Conservation (phyloP, 1,140 invertebrate species). For the Drosophila prosaltans region DNA sequence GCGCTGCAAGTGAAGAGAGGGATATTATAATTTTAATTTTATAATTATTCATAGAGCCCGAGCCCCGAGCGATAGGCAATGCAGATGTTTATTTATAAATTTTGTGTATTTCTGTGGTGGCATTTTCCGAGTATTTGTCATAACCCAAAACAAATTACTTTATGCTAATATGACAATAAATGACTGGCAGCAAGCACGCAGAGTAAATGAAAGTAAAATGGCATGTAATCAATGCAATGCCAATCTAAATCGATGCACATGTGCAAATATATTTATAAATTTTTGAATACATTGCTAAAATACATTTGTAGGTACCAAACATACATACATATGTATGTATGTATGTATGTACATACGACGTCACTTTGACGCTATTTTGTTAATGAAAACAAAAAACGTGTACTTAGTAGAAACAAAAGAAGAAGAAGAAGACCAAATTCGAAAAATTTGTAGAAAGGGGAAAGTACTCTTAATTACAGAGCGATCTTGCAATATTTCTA, state of each 20-base stretch:
- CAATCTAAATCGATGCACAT: neutral
- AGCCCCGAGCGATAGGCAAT: constrained; percentile 17
- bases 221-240: neutral
- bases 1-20: constrained; percentile 87
- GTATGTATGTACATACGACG: neutral
- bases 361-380: constrained; percentile 4
- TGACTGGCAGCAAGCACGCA: neutral
- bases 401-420: neutral
- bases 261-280: neutral
- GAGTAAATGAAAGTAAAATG: neutral
- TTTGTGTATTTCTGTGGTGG: constrained; percentile 1
- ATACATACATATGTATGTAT: neutral
- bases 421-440: neutral
- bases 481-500: constrained; percentile 2
- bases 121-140: neutral
- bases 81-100: constrained; percentile 11
- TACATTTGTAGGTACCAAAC: too few species aligned
- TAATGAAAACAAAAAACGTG: constrained; percentile 1
- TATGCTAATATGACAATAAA: neutral
- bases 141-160: neutral
- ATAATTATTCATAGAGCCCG: constrained; percentile 40
- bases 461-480: neutral
- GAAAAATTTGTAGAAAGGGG: neutral
- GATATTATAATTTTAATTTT: constrained; percentile 32
- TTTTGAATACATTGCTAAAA: neutral